phyloP scores from a whole-genome alignment of 2,888 invertebrate genomes.

The Tenthredo amoena region DNA sequence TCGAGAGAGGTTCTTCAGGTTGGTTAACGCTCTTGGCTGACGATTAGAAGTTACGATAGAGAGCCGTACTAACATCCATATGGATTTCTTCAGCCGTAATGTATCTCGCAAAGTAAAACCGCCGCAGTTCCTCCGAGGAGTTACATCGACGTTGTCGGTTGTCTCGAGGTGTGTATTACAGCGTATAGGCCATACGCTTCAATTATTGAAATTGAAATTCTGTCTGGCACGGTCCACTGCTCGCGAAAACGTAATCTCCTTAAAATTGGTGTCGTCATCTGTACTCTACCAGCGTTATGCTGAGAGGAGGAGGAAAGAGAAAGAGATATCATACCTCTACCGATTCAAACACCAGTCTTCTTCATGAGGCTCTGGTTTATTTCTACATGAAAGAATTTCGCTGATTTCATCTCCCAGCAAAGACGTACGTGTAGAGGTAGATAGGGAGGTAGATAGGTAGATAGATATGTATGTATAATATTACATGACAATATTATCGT shows the following conservation, averaged over 20 bases:
- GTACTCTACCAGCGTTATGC: slow-evolving; percentile 2
- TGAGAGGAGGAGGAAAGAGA: background rate
- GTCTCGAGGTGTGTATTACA: background rate
- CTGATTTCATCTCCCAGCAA: background rate
- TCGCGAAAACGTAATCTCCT: slow-evolving; percentile 40
- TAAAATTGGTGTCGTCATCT: slow-evolving; percentile 43
- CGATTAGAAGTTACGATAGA: background rate
- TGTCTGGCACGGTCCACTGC: slow-evolving; percentile 28
- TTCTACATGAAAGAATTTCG: slow-evolving; percentile 8
- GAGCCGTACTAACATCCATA: background rate
- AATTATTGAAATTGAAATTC: slow-evolving; percentile 47
- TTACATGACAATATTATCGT: background rate
- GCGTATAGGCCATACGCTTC: slow-evolving; percentile 27
- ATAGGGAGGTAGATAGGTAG: background rate
- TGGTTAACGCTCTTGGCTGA: background rate
- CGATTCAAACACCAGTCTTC: slow-evolving; percentile 4
- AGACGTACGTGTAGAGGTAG: background rate
- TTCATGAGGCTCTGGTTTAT: slow-evolving; percentile 4
- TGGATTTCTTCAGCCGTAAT: background rate
- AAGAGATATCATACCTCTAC: background rate
- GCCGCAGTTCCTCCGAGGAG: background rate
- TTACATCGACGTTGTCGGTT: background rate
- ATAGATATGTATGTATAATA: background rate
- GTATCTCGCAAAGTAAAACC: background rate
- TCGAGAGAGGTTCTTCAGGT: background rate